Conservation (phyloP, 2,797 vertebrate genomes). For the Masticophis lateralis region DNA sequence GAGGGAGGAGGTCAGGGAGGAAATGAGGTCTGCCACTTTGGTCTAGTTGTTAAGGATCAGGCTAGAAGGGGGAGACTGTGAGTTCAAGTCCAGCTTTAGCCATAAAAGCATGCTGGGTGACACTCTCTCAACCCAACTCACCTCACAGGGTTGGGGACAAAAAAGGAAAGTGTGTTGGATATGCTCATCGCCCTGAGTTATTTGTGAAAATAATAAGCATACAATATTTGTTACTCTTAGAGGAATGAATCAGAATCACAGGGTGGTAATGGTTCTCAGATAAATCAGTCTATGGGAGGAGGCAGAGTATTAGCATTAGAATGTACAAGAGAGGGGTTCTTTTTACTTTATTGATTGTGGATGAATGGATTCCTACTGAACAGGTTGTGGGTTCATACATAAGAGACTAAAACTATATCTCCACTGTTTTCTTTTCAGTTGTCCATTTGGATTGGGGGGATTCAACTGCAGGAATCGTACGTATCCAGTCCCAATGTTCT, state of each 20-base stretch:
- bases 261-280: not conserved
- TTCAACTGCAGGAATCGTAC: constrained; percentile 97
- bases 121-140: not conserved
- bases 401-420: constrained; percentile 37
- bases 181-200: not conserved
- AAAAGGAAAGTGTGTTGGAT: not conserved
- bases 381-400: constrained; percentile 6
- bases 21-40: not conserved
- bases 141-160: not conserved
- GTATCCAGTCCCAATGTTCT: constrained; percentile 53
- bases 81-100: not conserved
- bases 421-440: constrained; percentile 76
- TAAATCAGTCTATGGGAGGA: not conserved
- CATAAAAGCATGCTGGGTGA: not conserved
- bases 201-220: not conserved
- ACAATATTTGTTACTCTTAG: not conserved
- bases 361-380: not conserved
- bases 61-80: not conserved
- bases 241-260: not conserved
- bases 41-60: not conserved
- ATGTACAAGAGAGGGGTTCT: not conserved
- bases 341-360: not conserved
- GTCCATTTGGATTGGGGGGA: constrained; percentile 93
- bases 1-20: not conserved
- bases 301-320: not conserved